Evolutionary conservation across 2,797 vertebrate genomes (phyloP), one percentile per base, ranked within the genome.

Genomic region (Intellagama lesueurii): DNA sequence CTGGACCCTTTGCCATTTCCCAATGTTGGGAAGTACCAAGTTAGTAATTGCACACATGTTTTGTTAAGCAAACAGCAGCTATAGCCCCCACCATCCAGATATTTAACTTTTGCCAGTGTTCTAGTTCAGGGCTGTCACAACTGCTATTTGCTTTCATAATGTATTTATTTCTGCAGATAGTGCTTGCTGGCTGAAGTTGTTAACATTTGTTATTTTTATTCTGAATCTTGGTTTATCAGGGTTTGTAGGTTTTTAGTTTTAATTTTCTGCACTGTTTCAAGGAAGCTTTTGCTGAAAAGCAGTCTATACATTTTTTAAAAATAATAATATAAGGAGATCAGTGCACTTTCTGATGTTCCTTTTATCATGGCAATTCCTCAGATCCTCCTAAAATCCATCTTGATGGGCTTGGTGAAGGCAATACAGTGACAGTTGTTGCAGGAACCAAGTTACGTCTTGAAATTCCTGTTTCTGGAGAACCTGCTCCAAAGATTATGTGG

Each of bases 371-470:
- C 56, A 56, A 87, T 28, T 40, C 89, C 40, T 56, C n/a, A 99
- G 99, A 99, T 95, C 98, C 99, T 92, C 99, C 99, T 47, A 98
- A 91, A 95, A 97, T 99, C 92, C 98, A 98, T 90, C 95, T 99
- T 94, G 99, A 99, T 0, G 97, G 97, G 87, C 97, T 99, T 87
- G 99, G 98, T 94, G 97, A 98, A 84, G 97, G 98, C 91, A 99
- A 99, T 93, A 98, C 98, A 0, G 97, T 99, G 80, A 98, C 98
- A 79, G 97, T 99, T 47, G 98, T 99, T 92, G 99, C 99, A 86
- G 99, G 99, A 95, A 99, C 97, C 95, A 99, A 99, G 94, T 96
- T 99, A 70, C 98, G 99, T 28, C 95, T 99, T 94, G 99, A 99
- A 96, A 97, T 99, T 85, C 99, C 99, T 16, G 97, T 99, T 95